Evolutionary conservation across 2,113 vertebrate genomes (phyloP).

Genomic region (Cepphus grylle): DNA sequence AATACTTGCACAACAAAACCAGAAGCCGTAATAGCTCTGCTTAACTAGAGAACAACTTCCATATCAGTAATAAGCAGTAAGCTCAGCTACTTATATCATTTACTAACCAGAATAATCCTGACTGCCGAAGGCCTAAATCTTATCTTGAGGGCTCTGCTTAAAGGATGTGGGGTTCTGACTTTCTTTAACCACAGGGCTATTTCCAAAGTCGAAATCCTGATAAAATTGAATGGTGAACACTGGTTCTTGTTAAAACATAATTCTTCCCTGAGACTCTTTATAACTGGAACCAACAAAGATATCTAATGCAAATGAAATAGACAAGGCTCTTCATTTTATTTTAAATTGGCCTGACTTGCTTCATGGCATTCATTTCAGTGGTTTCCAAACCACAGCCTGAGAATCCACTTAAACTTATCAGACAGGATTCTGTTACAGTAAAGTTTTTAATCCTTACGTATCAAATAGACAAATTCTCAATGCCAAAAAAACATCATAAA

Average conservation of each 20-base stretch:
- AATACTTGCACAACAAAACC: background rate
- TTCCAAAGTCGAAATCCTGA: background rate
- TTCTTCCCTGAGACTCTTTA: background rate
- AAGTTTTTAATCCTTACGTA: background rate
- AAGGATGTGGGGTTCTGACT: background rate
- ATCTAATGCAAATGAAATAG: slow-evolving; percentile 5
- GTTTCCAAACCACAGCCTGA: slow-evolving; percentile 13
- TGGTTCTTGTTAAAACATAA: background rate
- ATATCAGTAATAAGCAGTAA: background rate
- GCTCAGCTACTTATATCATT: background rate
- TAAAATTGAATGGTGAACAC: background rate
- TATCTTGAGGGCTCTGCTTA: background rate
- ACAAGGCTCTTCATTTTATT: background rate
- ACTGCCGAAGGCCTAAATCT: background rate
- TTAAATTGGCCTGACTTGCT: background rate
- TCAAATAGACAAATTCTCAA: background rate
- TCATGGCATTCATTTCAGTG: background rate
- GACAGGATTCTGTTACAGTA: background rate
- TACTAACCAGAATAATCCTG: background rate
- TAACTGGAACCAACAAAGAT: background rate
- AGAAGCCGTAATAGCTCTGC: background rate
- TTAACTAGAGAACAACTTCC: background rate
- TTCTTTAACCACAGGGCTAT: slow-evolving; percentile 18
- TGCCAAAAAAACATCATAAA: background rate
- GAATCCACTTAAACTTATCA: background rate